phyloP scores from a whole-genome alignment of 2,797 vertebrate genomes.

The Iguana delicatissima region DNA sequence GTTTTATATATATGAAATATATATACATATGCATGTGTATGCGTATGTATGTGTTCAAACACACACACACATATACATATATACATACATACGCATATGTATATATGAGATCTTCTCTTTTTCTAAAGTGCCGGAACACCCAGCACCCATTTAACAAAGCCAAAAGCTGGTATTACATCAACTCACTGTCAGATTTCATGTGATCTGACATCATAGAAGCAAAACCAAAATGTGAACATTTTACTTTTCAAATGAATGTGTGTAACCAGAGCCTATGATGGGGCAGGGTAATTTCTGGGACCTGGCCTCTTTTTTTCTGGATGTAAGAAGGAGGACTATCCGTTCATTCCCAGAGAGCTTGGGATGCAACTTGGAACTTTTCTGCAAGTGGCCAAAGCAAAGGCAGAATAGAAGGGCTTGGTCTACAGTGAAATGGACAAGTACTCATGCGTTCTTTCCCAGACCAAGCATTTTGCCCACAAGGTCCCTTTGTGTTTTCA shows the following conservation, averaged over 20 bases:
- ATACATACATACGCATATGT: background rate
- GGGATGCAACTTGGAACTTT: background rate
- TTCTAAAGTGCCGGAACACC: conserved; percentile 55
- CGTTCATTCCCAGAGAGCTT: background rate
- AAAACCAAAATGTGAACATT: conserved; percentile 80
- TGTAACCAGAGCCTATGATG: conserved; percentile 1
- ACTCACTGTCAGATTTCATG: conserved; percentile 70
- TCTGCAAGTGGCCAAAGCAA: background rate
- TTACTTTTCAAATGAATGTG: conserved; percentile 61
- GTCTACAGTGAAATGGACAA: background rate
- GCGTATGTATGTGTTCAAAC: too few species aligned
- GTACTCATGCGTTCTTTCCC: background rate
- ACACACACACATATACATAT: too few species aligned
- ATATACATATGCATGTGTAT: too few species aligned
- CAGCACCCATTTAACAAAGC: conserved; percentile 58
- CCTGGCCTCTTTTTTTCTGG: background rate
- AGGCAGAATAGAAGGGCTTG: background rate
- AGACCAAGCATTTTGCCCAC: background rate
- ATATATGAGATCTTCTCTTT: conserved; percentile 65
- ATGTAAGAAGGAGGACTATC: background rate
- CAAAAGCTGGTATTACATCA: conserved; percentile 68
- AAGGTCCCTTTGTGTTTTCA: conserved; percentile 62
- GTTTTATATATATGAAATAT: conserved; percentile 39
- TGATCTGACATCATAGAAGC: conserved; percentile 78
- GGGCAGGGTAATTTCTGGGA: conserved; percentile 4